Evolutionary conservation across 2,797 vertebrate species (phyloP).

Genomic region (Pampus argenteus): DNA sequence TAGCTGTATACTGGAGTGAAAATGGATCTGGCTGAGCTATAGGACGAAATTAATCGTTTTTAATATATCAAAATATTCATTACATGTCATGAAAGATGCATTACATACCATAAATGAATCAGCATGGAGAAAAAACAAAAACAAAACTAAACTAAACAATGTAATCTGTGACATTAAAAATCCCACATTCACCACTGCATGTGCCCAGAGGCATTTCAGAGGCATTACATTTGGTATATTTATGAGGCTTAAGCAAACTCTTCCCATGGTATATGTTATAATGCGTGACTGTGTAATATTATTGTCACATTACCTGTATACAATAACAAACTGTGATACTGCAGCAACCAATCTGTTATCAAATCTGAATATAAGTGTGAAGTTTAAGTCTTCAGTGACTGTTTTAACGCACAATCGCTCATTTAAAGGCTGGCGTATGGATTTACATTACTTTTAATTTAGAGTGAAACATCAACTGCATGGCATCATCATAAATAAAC

Average conservation of each 20-base stretch:
- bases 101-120: slow-evolving; percentile 28
- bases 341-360: background rate
- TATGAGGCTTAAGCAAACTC: slow-evolving; percentile 8
- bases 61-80: slow-evolving; percentile 75
- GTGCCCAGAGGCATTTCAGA: background rate
- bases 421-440: background rate
- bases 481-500: background rate
- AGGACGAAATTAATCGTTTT: slow-evolving; percentile 57
- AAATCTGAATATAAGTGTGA: background rate
- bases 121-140: slow-evolving; percentile 9
- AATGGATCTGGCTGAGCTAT: slow-evolving; percentile 56
- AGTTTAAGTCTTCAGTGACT: slow-evolving; percentile 4
- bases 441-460: background rate
- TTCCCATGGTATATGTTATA: background rate
- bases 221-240: slow-evolving; percentile 8
- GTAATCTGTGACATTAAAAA: slow-evolving; percentile 39
- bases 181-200: background rate
- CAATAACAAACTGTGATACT: background rate
- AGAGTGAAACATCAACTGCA: background rate
- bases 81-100: slow-evolving; percentile 70
- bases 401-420: background rate
- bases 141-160: no score
- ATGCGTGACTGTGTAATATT: background rate
- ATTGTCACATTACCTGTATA: no score
- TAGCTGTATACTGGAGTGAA: slow-evolving; percentile 48